Evolutionary conservation across 2,888 invertebrate genomes (phyloP).

Genomic region (Hyalella azteca): DNA sequence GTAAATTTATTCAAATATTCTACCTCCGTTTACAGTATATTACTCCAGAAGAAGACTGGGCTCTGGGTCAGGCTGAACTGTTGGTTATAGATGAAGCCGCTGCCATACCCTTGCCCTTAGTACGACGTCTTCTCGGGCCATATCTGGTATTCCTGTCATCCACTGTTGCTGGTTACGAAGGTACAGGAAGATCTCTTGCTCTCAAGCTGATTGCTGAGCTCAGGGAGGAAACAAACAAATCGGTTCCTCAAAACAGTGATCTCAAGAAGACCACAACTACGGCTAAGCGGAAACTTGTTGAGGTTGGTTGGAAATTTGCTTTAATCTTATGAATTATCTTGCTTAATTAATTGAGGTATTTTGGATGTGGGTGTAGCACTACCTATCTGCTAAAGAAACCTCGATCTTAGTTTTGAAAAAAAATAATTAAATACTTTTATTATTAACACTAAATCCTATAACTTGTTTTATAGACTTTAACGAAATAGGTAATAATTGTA

Average conservation of each 20-base stretch:
- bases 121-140: constrained; percentile 86
- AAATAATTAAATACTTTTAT: too few relatives aligned
- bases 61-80: constrained; percentile 90
- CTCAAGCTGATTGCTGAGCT: constrained; percentile 92
- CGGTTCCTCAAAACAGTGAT: background rate
- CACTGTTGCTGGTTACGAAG: constrained; percentile 88
- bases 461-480: too few relatives aligned
- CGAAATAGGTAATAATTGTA: too few relatives aligned
- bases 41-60: constrained; percentile 86
- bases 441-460: too few relatives aligned
- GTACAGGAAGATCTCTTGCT: constrained; percentile 94
- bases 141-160: constrained; percentile 95
- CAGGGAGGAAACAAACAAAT: constrained; percentile 69
- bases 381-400: too few relatives aligned
- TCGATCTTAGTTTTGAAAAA: too few relatives aligned
- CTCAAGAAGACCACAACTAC: background rate
- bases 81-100: constrained; percentile 98
- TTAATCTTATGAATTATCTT: background rate
- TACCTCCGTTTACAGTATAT: constrained; percentile 75
- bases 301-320: constrained; percentile 39
- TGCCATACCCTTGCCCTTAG: constrained; percentile 92
- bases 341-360: too few relatives aligned
- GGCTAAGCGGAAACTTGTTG: constrained; percentile 50
- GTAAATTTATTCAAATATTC: too few relatives aligned
- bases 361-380: too few relatives aligned